These are phyloP conservation scores for Lepidocolaptes lacrymiger DNA, from an alignment of 2,797 vertebrate genomes.

Conservation along the genomic window DNA sequence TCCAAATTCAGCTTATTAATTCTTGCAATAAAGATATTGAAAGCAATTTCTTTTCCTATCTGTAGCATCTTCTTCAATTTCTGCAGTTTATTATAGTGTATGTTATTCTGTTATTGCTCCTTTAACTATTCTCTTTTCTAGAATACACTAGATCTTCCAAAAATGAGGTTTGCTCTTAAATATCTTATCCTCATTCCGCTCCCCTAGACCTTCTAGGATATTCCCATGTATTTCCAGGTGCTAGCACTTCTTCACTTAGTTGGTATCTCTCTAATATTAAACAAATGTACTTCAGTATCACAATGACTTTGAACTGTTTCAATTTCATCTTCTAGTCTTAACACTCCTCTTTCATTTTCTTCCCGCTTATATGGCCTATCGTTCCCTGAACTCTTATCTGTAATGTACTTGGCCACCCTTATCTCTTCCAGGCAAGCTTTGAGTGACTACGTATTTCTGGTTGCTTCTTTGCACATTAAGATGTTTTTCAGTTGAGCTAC, in stretches of 20 bases:
- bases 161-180: background rate
- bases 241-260: background rate
- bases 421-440: constrained; percentile 58
- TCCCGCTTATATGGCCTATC: background rate
- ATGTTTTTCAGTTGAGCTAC: background rate
- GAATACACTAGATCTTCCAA: background rate
- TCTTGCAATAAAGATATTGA: background rate
- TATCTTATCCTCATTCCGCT: background rate
- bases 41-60: background rate
- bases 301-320: background rate
- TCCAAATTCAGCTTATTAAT: background rate
- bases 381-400: constrained; percentile 65
- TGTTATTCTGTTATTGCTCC: background rate
- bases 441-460: constrained; percentile 43
- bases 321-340: background rate
- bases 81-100: background rate
- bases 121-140: background rate
- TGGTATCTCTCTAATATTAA: background rate
- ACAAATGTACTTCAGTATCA: background rate
- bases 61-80: background rate
- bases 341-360: constrained; percentile 33
- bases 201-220: background rate
- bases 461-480: background rate
- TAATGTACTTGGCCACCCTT: constrained; percentile 26
- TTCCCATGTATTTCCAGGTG: background rate